Base-by-base conservation (phyloP, 1,140 invertebrate genomes). In the Diachasma alloeum region DNA sequence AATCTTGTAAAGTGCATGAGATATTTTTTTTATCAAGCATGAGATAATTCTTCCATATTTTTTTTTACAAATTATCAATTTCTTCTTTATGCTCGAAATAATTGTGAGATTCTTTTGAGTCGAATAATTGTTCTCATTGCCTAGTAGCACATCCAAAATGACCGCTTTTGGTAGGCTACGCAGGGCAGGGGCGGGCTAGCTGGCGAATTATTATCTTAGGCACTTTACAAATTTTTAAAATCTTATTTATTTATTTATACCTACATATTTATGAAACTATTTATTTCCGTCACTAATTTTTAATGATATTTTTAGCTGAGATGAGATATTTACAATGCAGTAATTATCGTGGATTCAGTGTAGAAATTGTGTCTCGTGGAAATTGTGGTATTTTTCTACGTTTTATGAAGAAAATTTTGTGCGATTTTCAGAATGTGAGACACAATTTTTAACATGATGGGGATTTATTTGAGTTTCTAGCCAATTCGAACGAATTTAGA, bases 141-240 rank as follows among this genome's bases (percentile, higher is more conserved):
- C 82, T 80, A 89, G 86, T 76, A 79, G 78, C 74, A 86, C 79
- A 53, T 78, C 59, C 79, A 86, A 88, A 87, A 87, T 82, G 87
- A 89, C 87, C 87, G 88, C 88, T 88, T 88, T 88, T 87, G 87
- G 73, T 66, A 79, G 77, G 83, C 78, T 44, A 75, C 85, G 87
- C 24, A 89, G 78, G 81, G 82, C 76, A 81, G 76, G 83, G 78
- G 85, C 86, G 87, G 86, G 83, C 74, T 67, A 42, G 4, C 1
- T 9, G 72, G n/a, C 37, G 0, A 37, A 56, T 17, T 36, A 17
- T 46, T 31, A 72, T 53, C 26, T 68, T 39, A 72, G 63, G 48
- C 19, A 37, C 15, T 44, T 56, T 39, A 24, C 46, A 68, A 26
- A 69, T 69, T 63, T 48, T 71, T 59, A 48, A 56, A 76, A 66